Evolutionary conservation across 2,797 vertebrate genomes (phyloP).

Genomic region (Micromesistius poutassou): DNA sequence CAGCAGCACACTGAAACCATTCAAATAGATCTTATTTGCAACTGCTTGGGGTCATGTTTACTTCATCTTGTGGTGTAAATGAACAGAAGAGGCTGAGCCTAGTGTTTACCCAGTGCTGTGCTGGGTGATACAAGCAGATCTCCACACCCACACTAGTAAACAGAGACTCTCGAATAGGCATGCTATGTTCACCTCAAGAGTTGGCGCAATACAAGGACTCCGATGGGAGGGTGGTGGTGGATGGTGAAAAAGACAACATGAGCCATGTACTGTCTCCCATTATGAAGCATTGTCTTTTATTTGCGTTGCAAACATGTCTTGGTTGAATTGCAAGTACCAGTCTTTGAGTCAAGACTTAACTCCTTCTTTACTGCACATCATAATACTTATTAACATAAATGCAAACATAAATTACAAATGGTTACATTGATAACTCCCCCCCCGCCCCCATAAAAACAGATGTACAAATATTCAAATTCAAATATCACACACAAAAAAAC

Average conservation of each 20-base stretch:
- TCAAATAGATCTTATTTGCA: neutral
- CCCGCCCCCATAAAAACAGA: neutral
- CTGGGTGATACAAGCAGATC: neutral
- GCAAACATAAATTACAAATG: constrained; percentile 55
- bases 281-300: constrained; percentile 49
- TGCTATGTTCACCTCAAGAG: neutral
- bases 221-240: neutral
- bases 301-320: constrained; percentile 66
- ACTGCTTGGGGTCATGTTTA: neutral
- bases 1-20: neutral
- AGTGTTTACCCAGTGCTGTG: neutral
- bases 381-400: constrained; percentile 49
- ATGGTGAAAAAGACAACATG: neutral
- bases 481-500: constrained; percentile 39
- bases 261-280: neutral
- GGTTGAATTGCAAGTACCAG: constrained; percentile 63
- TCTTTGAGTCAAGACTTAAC: constrained; percentile 48
- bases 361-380: constrained; percentile 53
- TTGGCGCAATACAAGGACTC: neutral
- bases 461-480: constrained; percentile 26
- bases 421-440: constrained; percentile 28
- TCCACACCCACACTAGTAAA: neutral
- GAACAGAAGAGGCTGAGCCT: neutral
- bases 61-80: neutral
- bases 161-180: too few species aligned